Base-by-base conservation (phyloP, 2,888 invertebrate genomes). In the Xanthostigma xanthostigma region DNA sequence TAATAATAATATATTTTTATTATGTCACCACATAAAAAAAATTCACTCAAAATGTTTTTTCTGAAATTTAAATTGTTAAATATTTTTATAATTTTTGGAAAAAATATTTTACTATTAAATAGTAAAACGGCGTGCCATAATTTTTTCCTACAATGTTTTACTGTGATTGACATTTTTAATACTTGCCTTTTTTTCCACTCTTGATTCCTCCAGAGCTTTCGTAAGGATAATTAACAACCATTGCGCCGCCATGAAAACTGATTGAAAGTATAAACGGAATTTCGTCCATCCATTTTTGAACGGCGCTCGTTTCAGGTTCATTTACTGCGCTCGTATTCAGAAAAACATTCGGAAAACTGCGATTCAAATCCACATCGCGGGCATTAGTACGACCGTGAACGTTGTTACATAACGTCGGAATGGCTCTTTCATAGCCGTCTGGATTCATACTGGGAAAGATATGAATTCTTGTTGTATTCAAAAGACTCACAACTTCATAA, bases 381-480 rank as follows among this genome's bases (percentile, higher is more conserved):
- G 56, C 58, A 50, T 64, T 66, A 6, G 51, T 52, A 49, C 65
- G 57, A 3, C 66, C 66, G 3, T 51, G 37, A 38, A 59, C 58
- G 8, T 57, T 56, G 0, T 41, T 34, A 51, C 67, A 68, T 5
- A 53, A 48, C 8, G 60, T 60, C 48, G 58, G 59, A n/a, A 43
- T 51, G 2, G 66, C 56, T 3, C 50, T 49, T 36, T 62, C 63
- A 63, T 79, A 84, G 34, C 84, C 84, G 61, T 86, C 85, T 0
- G 85, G 84, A 62, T 86, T 86, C 78, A 86, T 76, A 9, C 77
- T 74, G 1, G 84, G 83, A 66, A 86, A 66, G 52, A 86, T 71
- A 63, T 86, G 83, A 53, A 86, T 77, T 43, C 75, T 67, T 2
- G 84, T 84, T 57, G 75, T 75, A 57, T 80, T 72, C 57, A 86